These are phyloP conservation scores for Arrhamphus sclerolepis DNA, from an alignment of 2,797 vertebrate genomes.

Conservation along the genomic window DNA sequence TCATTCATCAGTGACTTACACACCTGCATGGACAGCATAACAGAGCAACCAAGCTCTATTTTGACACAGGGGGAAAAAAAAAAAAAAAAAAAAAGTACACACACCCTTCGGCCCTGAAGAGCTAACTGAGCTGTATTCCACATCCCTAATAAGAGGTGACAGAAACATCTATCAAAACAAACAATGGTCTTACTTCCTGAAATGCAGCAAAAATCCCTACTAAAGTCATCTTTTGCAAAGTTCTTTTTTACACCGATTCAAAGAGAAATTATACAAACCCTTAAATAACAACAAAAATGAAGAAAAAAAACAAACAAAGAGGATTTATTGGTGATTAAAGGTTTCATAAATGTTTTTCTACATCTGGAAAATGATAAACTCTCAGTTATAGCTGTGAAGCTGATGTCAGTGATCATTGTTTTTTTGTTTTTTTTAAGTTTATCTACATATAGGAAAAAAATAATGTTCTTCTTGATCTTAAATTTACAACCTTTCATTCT, in stretches of 20 bases:
- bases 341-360: background rate
- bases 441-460: conserved; percentile 36
- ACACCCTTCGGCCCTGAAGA: conserved; percentile 8
- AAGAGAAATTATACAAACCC: background rate
- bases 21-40: background rate
- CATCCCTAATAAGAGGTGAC: conserved; percentile 11
- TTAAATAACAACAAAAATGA: background rate
- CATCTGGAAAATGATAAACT: background rate
- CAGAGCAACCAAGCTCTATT: background rate
- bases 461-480: conserved; percentile 33
- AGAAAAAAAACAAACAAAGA: background rate
- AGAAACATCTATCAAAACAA: conserved; percentile 9
- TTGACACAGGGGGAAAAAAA: background rate
- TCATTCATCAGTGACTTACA: background rate
- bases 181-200: conserved; percentile 8
- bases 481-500: conserved; percentile 24
- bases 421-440: too few species aligned
- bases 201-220: background rate
- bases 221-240: background rate
- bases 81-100: background rate
- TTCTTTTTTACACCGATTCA: background rate
- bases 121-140: conserved; percentile 9
- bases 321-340: too few species aligned
- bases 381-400: background rate
- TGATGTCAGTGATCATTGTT: background rate